These are phyloP conservation scores for Drosophila rellima DNA, from an alignment of 2,888 invertebrate genomes.

Conservation along the genomic window DNA sequence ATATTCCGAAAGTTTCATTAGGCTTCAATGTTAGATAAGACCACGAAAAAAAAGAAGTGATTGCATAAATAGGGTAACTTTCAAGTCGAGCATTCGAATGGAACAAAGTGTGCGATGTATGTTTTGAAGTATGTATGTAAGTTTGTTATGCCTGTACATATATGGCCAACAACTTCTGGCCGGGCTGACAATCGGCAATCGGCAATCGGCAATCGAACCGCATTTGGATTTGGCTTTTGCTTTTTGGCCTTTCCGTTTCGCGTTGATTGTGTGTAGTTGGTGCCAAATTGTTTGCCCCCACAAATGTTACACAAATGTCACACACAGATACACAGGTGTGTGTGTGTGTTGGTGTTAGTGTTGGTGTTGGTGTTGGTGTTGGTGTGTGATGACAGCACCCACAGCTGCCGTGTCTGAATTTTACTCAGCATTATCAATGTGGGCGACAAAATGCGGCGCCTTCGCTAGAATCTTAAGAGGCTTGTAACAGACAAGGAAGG, in stretches of 20 bases:
- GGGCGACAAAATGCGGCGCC: conserved; percentile 52
- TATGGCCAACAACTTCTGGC: conserved; percentile 63
- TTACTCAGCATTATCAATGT: conserved; percentile 40
- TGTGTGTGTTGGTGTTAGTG: conserved; percentile 20
- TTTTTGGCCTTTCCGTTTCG: conserved; percentile 75
- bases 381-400: conserved; percentile 62
- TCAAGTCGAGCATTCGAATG: not conserved
- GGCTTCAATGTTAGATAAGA: too few relatives aligned
- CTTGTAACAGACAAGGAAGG: not conserved
- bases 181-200: not conserved
- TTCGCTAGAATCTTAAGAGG: conserved; percentile 17
- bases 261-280: conserved; percentile 58
- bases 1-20: not conserved
- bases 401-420: conserved; percentile 34
- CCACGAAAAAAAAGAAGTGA: not conserved
- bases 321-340: conserved; percentile 4
- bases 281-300: conserved; percentile 76
- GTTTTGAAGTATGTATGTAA: not conserved
- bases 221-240: conserved; percentile 69
- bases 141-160: conserved; percentile 9
- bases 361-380: conserved; percentile 26
- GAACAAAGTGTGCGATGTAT: not conserved
- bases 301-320: conserved; percentile 58
- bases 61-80: not conserved
- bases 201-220: conserved; percentile 41